Evolutionary conservation across 1,140 invertebrate genomes (phyloP).

Genomic region (Macrobrachium nipponense): DNA sequence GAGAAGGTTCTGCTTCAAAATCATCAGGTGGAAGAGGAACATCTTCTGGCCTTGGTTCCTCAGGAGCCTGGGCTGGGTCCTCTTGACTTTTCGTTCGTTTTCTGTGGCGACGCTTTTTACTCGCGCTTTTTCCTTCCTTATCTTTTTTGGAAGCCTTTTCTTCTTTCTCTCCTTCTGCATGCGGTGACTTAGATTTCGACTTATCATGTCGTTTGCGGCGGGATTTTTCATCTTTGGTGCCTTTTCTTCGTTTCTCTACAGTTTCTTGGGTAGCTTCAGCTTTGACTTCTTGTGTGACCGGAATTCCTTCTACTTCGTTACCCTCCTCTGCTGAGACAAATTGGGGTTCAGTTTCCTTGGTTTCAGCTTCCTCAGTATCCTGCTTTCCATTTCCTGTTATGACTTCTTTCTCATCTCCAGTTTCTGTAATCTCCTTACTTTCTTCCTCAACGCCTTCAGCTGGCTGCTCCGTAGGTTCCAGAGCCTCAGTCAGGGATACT

Average conservation of each 20-base stretch:
- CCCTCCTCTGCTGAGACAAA: no score
- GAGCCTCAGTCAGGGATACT: neutral
- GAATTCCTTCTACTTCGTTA: no score
- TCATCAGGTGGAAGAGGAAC: neutral
- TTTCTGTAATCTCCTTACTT: no score
- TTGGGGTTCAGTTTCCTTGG: no score
- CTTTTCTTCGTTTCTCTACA: neutral
- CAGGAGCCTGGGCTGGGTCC: neutral
- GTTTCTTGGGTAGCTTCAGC: no score
- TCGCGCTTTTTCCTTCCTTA: slow-evolving; percentile 17
- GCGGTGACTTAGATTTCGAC: no score
- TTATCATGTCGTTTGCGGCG: neutral
- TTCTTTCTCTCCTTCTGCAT: neutral
- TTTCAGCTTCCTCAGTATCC: no score
- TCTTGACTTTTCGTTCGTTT: neutral
- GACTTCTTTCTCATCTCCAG: neutral
- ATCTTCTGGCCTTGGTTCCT: neutral
- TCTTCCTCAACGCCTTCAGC: neutral
- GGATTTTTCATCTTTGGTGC: neutral
- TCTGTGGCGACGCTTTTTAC: slow-evolving; percentile 9
- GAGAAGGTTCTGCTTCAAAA: neutral
- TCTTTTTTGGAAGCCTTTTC: no score
- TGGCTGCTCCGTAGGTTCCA: neutral
- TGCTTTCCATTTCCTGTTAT: no score
- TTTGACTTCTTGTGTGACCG: no score